These are phyloP conservation scores for Hypena proboscidalis DNA, from an alignment of 2,888 invertebrate species.

Conservation along the genomic window DNA sequence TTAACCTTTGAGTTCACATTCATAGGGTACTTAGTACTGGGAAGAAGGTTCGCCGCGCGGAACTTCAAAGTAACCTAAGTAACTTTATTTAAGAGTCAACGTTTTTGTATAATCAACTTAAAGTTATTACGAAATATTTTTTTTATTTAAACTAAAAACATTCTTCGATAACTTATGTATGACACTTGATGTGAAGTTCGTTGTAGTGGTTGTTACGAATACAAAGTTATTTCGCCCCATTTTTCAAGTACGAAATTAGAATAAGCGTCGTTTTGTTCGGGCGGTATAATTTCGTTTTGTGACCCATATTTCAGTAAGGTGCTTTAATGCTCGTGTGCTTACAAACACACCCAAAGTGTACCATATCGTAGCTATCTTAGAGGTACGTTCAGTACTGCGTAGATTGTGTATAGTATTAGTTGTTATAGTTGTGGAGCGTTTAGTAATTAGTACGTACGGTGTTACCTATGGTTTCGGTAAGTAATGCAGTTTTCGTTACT, in stretches of 20 bases:
- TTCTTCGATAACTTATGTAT: not conserved
- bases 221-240: not conserved
- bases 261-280: not conserved
- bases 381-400: conserved; percentile 25
- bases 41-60: too few species aligned
- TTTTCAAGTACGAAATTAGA: conserved; percentile 1
- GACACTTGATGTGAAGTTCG: not conserved
- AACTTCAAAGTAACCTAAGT: too few species aligned
- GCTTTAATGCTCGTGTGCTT: too few species aligned
- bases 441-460: conserved; percentile 1
- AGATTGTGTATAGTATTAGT: conserved; percentile 18
- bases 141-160: too few species aligned
- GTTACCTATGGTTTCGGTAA: not conserved
- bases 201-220: not conserved
- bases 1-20: too few species aligned
- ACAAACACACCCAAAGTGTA: conserved; percentile 51
- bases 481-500: conserved; percentile 21
- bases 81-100: too few species aligned
- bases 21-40: too few species aligned
- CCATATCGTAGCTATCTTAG: conserved; percentile 77
- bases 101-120: too few species aligned
- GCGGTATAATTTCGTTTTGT: not conserved
- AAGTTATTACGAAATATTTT: too few species aligned
- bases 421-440: conserved; percentile 9
- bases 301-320: conserved; percentile 43